phyloP scores from a whole-genome alignment of 2,888 invertebrate genomes.

The Drosophila greeni region DNA sequence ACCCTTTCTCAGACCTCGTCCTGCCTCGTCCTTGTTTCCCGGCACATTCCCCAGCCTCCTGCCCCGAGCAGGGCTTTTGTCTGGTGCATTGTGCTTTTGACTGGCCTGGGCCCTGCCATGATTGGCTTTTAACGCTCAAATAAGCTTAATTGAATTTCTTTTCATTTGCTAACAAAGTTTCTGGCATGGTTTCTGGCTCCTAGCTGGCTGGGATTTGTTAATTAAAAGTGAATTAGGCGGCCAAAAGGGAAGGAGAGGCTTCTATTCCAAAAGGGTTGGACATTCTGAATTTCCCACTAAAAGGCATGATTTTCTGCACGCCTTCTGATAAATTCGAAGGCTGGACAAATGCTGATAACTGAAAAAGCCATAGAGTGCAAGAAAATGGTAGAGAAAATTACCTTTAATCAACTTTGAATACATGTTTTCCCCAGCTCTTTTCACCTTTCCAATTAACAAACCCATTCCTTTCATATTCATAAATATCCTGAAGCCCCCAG shows the following conservation, averaged over 20 bases:
- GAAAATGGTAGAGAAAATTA: not conserved
- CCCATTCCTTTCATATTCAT: not conserved
- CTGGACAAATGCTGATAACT: not conserved
- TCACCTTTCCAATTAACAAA: not conserved
- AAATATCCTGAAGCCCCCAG: not conserved
- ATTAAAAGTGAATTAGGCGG: conserved; percentile 71
- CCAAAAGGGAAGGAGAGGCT: conserved; percentile 26
- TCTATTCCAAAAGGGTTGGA: conserved; percentile 6
- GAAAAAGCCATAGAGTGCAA: not conserved
- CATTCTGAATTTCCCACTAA: not conserved
- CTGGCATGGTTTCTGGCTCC: conserved; percentile 63
- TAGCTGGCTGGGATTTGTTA: conserved; percentile 64
- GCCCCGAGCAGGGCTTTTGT: conserved; percentile 25
- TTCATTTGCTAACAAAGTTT: conserved; percentile 71
- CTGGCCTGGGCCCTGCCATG: conserved; percentile 59
- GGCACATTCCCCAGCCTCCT: not conserved
- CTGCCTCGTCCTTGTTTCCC: conserved; percentile 25
- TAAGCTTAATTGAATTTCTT: conserved; percentile 79
- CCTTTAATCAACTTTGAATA: not conserved
- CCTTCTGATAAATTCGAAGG: not conserved
- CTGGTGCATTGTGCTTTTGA: conserved; percentile 63
- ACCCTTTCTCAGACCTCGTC: conserved; percentile 51
- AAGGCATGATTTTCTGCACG: conserved; percentile 1
- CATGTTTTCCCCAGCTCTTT: not conserved
- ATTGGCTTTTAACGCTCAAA: conserved; percentile 80